phyloP scores from a whole-genome alignment of 2,797 vertebrate genomes.

The Chiropotes sagulatus region DNA sequence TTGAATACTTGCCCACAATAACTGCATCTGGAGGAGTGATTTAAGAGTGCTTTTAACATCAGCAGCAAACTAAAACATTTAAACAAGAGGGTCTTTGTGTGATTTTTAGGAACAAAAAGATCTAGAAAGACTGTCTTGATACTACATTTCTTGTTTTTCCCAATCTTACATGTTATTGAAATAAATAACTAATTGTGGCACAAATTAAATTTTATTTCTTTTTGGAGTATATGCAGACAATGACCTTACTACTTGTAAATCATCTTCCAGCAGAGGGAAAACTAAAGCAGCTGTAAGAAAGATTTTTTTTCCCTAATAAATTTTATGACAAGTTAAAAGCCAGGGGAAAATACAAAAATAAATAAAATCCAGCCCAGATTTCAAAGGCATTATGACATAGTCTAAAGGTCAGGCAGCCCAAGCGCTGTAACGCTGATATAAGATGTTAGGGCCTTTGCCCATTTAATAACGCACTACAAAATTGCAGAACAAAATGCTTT shows the following conservation, averaged over 20 bases:
- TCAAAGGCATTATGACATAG: conserved; percentile 6
- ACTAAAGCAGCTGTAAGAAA: not conserved
- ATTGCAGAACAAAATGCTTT: not conserved
- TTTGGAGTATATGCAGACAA: not conserved
- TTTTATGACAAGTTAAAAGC: conserved; percentile 46
- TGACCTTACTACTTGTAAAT: conserved; percentile 38
- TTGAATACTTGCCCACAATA: not conserved
- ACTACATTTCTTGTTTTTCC: not conserved
- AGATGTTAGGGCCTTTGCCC: not conserved
- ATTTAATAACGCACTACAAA: not conserved
- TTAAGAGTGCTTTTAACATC: not conserved
- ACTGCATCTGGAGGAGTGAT: not conserved
- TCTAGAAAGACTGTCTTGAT: not conserved
- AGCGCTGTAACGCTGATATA: not conserved
- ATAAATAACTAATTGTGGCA: not conserved
- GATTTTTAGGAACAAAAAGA: not conserved
- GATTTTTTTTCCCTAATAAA: conserved; percentile 24
- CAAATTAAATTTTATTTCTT: not conserved
- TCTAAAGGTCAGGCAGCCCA: not conserved
- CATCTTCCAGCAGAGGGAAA: not conserved
- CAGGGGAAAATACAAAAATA: conserved; percentile 23
- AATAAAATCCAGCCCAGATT: conserved; percentile 47
- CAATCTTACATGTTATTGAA: not conserved
- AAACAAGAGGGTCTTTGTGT: not conserved
- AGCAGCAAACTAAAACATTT: conserved; percentile 22